A percentile compares a stretch with the other conserved stretches of the same genome.
These are phyloP conservation scores for Ammodytes marinus DNA, from an alignment of 2,113 vertebrate genomes.

Conservation along the genomic window DNA sequence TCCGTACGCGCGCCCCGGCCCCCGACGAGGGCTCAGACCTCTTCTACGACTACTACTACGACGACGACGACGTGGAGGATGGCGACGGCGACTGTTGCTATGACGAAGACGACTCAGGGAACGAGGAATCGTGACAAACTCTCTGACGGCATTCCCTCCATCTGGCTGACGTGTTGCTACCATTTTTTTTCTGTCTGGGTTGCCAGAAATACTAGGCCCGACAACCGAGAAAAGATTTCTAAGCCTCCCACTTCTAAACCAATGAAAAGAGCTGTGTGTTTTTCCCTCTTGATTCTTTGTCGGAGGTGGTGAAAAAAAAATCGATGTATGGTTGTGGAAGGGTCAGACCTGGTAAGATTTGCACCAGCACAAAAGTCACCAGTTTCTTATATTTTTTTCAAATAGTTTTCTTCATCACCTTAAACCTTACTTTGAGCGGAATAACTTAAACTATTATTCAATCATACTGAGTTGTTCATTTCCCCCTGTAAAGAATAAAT, in stretches of 20 bases:
- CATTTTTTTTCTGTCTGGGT: conserved; percentile 55
- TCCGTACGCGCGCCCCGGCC: conserved; percentile 92
- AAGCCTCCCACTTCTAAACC: conserved; percentile 72
- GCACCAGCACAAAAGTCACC: conserved; percentile 77
- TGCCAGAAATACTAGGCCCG: conserved; percentile 62
- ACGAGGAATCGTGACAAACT: conserved; percentile 93
- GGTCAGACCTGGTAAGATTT: conserved; percentile 70
- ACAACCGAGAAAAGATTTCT: conserved; percentile 63
- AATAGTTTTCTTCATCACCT: conserved; percentile 44
- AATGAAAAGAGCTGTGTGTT: conserved; percentile 64
- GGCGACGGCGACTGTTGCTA: conserved; percentile 90
- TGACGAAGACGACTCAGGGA: conserved; percentile 94
- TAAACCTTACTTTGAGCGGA: conserved; percentile 55
- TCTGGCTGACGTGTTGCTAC: conserved; percentile 54
- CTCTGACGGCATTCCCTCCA: conserved; percentile 3
- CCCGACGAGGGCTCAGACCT: conserved; percentile 94
- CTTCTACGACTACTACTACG: conserved; percentile 96
- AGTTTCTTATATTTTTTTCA: conserved; percentile 32
- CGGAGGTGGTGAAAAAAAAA: conserved; percentile 41
- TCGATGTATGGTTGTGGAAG: conserved; percentile 47
- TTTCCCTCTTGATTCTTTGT: conserved; percentile 50
- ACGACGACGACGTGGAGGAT: conserved; percentile 91
- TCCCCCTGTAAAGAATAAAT: conserved; percentile 20
- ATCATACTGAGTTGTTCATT: conserved; percentile 9
- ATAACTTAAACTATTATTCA: conserved; percentile 19